These are phyloP conservation scores for Holotrichia oblita DNA, from an alignment of 1,140 invertebrate species.

Conservation along the genomic window DNA sequence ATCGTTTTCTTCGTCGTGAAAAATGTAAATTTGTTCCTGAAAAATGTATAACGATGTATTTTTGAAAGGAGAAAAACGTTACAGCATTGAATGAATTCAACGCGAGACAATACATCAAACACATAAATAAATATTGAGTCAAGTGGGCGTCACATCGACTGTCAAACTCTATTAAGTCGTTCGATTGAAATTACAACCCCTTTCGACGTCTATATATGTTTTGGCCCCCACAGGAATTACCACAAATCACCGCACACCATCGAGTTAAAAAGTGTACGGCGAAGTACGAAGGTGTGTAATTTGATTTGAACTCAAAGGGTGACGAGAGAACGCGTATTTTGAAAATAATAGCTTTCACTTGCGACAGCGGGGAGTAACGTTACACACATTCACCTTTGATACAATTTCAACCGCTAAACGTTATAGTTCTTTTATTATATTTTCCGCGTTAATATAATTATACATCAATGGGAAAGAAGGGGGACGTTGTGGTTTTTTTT, in stretches of 20 bases:
- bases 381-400: too few species aligned
- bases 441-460: too few species aligned
- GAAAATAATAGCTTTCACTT: neutral
- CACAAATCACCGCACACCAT: neutral
- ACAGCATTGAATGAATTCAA: too few species aligned
- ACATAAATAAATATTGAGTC: conserved; percentile 18
- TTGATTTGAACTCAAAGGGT: conserved; percentile 20
- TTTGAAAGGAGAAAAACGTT: too few species aligned
- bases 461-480: too few species aligned
- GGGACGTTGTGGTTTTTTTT: too few species aligned
- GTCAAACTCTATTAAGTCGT: conserved; percentile 27
- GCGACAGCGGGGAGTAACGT: too few species aligned
- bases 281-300: conserved; percentile 26
- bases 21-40: too few species aligned
- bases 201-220: neutral
- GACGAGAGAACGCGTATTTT: neutral
- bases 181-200: conserved; percentile 17
- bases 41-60: too few species aligned
- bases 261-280: neutral
- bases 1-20: too few species aligned
- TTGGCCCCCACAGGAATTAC: neutral
- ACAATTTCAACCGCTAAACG: too few species aligned
- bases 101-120: neutral
- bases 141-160: conserved; percentile 31
- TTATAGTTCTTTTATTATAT: too few species aligned